These are phyloP conservation scores for Nycticebus coucang DNA, from an alignment of 2,113 vertebrate species.

Conservation along the genomic window DNA sequence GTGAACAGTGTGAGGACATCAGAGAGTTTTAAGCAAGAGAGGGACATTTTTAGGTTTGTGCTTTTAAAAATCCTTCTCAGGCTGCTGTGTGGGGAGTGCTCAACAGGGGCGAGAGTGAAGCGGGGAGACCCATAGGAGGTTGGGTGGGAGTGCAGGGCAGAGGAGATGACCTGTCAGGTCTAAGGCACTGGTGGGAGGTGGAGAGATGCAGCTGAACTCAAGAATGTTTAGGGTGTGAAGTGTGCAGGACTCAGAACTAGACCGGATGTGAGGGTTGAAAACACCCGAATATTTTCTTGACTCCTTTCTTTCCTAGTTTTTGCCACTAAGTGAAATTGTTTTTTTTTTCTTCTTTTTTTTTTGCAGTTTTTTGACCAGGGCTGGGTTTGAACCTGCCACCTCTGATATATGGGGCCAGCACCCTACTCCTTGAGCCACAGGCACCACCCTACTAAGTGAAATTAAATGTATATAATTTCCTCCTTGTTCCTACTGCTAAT, in stretches of 20 bases:
- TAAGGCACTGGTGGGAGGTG: background rate
- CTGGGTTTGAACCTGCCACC: no score
- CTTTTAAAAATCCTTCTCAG: background rate
- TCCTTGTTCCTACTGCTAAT: no score
- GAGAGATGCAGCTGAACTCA: background rate
- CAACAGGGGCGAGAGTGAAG: background rate
- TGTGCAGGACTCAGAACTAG: background rate
- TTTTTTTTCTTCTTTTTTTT: no score
- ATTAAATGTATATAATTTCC: background rate
- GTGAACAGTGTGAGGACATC: background rate
- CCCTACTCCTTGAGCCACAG: no score
- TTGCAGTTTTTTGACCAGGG: no score
- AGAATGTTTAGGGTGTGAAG: background rate
- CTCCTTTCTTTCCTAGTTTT: background rate
- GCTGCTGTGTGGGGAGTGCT: background rate
- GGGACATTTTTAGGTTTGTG: background rate
- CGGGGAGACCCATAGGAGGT: background rate
- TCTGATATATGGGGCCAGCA: no score
- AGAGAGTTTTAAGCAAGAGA: background rate
- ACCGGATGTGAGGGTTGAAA: background rate
- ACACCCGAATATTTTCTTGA: background rate
- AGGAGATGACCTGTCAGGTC: background rate
- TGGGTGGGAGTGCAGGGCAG: fast-evolving
- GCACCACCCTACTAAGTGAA: no score
- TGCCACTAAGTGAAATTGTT: background rate